Evolutionary conservation across 2,888 invertebrate species (phyloP).

Genomic region (Lomographa bimaculata): DNA sequence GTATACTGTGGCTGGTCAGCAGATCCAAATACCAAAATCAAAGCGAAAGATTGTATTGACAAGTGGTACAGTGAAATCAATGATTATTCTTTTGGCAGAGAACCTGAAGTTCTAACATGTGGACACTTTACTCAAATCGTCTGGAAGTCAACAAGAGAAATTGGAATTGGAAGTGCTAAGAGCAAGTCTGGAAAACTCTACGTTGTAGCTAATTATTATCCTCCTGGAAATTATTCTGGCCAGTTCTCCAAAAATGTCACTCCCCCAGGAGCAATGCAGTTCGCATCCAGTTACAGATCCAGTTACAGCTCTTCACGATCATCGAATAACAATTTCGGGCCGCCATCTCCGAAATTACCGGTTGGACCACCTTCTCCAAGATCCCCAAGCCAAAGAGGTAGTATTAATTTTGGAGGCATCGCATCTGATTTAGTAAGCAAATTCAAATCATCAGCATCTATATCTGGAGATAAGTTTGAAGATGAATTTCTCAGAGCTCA

Average conservation of each 20-base stretch:
- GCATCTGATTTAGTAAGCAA: constrained; percentile 66
- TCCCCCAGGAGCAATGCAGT: constrained; percentile 78
- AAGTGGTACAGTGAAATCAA: constrained; percentile 91
- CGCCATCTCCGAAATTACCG: constrained; percentile 42
- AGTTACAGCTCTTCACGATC: constrained; percentile 43
- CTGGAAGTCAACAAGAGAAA: constrained; percentile 89
- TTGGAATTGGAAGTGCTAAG: constrained; percentile 90
- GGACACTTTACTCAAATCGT: constrained; percentile 91
- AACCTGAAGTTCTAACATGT: constrained; percentile 85
- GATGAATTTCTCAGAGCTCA: constrained; percentile 89
- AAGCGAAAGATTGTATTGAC: constrained; percentile 87
- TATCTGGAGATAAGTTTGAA: constrained; percentile 82
- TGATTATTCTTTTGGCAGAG: constrained; percentile 86
- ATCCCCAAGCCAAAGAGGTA: constrained; percentile 55
- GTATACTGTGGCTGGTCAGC: constrained; percentile 88
- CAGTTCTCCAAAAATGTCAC: constrained; percentile 87
- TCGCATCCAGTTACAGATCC: constrained; percentile 36
- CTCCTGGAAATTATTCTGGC: constrained; percentile 91
- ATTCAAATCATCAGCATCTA: constrained; percentile 60
- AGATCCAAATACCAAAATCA: constrained; percentile 85
- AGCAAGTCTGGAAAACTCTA: constrained; percentile 90
- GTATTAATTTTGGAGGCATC: constrained; percentile 58
- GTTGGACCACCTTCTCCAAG: constrained; percentile 39
- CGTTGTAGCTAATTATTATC: constrained; percentile 93
- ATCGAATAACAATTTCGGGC: constrained; percentile 59